These are phyloP conservation scores for Drosophila testacea DNA, from an alignment of 2,888 invertebrate genomes.

Conservation along the genomic window DNA sequence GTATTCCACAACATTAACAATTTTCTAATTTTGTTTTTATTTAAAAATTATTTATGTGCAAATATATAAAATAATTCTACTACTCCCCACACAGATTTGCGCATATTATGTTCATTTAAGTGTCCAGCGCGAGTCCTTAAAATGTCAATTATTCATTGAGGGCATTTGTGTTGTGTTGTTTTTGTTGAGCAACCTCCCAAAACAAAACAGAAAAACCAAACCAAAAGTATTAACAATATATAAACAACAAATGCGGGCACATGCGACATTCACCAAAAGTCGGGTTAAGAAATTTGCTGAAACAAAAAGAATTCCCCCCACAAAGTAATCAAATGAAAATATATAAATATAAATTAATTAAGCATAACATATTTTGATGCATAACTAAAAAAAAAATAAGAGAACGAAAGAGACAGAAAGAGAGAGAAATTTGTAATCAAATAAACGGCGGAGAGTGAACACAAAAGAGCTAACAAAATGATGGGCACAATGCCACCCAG, in stretches of 20 bases:
- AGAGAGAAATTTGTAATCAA: conserved; percentile 46
- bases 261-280: conserved; percentile 85
- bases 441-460: conserved; percentile 56
- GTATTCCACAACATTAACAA: conserved; percentile 16
- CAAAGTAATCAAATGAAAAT: conserved; percentile 51
- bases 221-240: conserved; percentile 48
- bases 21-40: conserved; percentile 5
- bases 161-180: conserved; percentile 73
- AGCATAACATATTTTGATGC: conserved; percentile 56
- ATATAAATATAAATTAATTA: conserved; percentile 58
- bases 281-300: conserved; percentile 59
- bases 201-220: conserved; percentile 32
- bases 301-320: conserved; percentile 37
- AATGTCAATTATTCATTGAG: conserved; percentile 75
- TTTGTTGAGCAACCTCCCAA: conserved; percentile 60
- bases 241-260: conserved; percentile 73
- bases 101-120: conserved; percentile 78
- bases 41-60: conserved; percentile 45
- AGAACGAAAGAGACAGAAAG: conserved; percentile 8
- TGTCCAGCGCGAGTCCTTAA: conserved; percentile 76
- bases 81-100: conserved; percentile 69
- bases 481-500: conserved; percentile 86
- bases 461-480: conserved; percentile 83
- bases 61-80: conserved; percentile 59
- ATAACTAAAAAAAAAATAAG: conserved; percentile 34